These are phyloP conservation scores for Psophia crepitans DNA, from an alignment of 2,113 vertebrate species.

Conservation along the genomic window DNA sequence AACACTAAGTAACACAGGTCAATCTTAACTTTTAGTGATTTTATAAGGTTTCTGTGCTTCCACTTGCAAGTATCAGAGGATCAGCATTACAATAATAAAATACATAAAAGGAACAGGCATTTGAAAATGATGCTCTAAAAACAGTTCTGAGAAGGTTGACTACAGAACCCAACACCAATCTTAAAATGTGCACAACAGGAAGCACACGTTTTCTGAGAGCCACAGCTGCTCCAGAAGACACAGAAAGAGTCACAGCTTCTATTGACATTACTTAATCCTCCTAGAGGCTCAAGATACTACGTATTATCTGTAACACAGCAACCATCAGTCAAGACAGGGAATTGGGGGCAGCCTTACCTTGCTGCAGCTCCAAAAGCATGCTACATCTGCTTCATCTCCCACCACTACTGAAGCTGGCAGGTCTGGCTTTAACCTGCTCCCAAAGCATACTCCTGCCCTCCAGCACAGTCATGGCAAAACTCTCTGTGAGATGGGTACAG, in stretches of 20 bases:
- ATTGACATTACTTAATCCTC: not conserved
- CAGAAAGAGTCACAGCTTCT: not conserved
- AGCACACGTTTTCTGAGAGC: not conserved
- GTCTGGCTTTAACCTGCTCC: not conserved
- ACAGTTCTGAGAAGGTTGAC: not conserved
- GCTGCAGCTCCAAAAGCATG: not conserved
- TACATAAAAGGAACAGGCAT: not conserved
- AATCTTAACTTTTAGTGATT: not conserved
- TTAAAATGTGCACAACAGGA: accelerated
- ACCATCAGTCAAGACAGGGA: not conserved
- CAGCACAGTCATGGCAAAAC: not conserved
- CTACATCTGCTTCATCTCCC: not conserved
- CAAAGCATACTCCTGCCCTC: not conserved
- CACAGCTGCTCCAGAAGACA: not conserved
- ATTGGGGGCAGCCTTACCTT: not conserved
- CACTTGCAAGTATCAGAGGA: not conserved
- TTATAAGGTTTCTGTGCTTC: not conserved
- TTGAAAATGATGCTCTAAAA: not conserved
- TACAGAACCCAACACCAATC: not conserved
- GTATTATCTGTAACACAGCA: not conserved
- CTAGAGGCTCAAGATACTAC: not conserved
- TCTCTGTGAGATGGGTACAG: not conserved
- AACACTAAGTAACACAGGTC: not conserved
- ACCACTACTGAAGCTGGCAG: not conserved
- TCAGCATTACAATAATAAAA: not conserved